Conservation (phyloP, 2,888 invertebrate genomes). For the Lycaena phlaeas region DNA sequence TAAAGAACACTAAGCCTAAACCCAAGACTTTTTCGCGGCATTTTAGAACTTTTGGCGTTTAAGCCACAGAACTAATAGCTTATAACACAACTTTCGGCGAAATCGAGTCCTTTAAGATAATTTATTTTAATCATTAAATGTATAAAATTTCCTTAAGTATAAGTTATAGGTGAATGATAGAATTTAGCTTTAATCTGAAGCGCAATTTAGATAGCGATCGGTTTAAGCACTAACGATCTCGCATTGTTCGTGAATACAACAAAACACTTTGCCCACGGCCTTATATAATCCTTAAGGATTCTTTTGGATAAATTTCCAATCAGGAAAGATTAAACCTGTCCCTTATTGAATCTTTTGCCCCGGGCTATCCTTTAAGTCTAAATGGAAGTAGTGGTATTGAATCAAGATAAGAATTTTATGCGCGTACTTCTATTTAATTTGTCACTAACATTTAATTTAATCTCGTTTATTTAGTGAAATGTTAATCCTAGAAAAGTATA, state of each 20-base stretch:
- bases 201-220: slow-evolving; percentile 6
- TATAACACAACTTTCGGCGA: too few species aligned
- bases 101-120: too few species aligned
- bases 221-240: slow-evolving; percentile 4
- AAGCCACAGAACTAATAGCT: too few species aligned
- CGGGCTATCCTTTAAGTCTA: slow-evolving; percentile 21
- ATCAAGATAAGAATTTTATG: slow-evolving; percentile 1
- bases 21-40: too few species aligned
- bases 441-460: too few species aligned
- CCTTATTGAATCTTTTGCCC: slow-evolving; percentile 52
- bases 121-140: too few species aligned
- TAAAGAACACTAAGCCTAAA: too few species aligned
- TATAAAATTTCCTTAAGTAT: neutral
- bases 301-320: slow-evolving; percentile 42
- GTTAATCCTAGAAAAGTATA: too few species aligned
- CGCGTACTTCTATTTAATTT: too few species aligned
- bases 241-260: slow-evolving; percentile 3
- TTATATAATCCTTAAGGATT: slow-evolving; percentile 27
- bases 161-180: neutral
- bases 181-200: slow-evolving; percentile 6
- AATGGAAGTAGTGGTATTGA: slow-evolving; percentile 4
- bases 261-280: slow-evolving; percentile 13
- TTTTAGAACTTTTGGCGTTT: too few species aligned
- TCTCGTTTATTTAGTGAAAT: too few species aligned
- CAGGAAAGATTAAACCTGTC: slow-evolving; percentile 54